These are phyloP conservation scores for Chaetodon trifasciatus DNA, from an alignment of 2,797 vertebrate species.

Conservation along the genomic window DNA sequence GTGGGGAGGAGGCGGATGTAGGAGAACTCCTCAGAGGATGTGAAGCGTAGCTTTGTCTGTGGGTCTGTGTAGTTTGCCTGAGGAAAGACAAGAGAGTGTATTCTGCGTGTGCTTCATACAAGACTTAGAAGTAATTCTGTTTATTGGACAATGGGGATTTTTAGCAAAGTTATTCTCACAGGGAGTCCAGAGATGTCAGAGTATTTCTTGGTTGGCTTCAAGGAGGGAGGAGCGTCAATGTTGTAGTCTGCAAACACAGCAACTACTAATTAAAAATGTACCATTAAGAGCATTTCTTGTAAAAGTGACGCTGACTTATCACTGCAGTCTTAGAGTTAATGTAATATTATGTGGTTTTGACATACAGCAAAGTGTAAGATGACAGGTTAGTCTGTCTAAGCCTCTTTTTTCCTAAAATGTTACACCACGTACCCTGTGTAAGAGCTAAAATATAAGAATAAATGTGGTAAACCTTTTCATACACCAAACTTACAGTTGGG, in stretches of 20 bases:
- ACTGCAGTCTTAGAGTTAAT: neutral
- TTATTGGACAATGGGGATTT: neutral
- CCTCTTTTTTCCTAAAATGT: neutral
- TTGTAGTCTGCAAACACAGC: conserved; percentile 88
- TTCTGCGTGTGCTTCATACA: conserved; percentile 23
- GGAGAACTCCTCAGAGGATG: conserved; percentile 95
- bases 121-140: neutral
- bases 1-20: conserved; percentile 96
- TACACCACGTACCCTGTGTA: neutral
- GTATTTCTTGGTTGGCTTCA: conserved; percentile 98
- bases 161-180: conserved; percentile 84
- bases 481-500: conserved; percentile 91
- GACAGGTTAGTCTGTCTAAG: neutral
- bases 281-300: neutral
- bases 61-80: conserved; percentile 98
- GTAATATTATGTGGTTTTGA: neutral
- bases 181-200: conserved; percentile 97
- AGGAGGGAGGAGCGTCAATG: conserved; percentile 95
- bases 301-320: neutral
- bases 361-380: neutral
- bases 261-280: neutral
- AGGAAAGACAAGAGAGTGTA: conserved; percentile 17
- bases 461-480: neutral
- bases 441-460: neutral
- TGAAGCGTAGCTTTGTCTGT: conserved; percentile 96